Conservation (phyloP, 2,797 vertebrate genomes). For the Threskiornis aethiopicus region DNA sequence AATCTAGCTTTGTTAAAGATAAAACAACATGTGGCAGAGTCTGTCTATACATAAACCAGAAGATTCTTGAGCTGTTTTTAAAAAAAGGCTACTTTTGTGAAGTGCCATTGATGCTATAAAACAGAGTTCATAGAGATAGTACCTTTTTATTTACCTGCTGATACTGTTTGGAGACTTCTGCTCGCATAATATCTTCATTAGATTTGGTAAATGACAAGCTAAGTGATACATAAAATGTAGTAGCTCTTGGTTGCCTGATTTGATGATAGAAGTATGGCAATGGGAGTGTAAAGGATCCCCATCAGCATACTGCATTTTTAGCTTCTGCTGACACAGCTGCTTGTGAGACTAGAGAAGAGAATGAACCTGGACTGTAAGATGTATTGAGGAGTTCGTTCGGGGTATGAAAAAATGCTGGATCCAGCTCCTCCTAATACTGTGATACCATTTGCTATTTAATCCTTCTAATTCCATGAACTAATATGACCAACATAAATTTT, state of each 20-base stretch:
- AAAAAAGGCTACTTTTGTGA: neutral
- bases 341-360: neutral
- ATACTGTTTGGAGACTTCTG: neutral
- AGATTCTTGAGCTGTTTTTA: neutral
- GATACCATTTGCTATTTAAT: neutral
- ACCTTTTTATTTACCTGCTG: neutral
- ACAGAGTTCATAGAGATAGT: too few species aligned
- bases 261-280: neutral
- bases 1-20: neutral
- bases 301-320: neutral
- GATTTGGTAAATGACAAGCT: neutral
- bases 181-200: fast-evolving
- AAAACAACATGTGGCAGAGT: neutral
- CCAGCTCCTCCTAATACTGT: neutral
- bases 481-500: neutral
- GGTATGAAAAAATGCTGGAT: neutral
- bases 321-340: neutral
- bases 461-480: neutral
- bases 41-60: neutral
- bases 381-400: fast-evolving
- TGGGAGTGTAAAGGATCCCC: neutral
- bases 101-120: neutral
- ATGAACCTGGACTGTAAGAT: neutral
- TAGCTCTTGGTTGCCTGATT: neutral
- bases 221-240: neutral